Conservation (phyloP, 2,797 vertebrate genomes). For the Myotis planiceps region DNA sequence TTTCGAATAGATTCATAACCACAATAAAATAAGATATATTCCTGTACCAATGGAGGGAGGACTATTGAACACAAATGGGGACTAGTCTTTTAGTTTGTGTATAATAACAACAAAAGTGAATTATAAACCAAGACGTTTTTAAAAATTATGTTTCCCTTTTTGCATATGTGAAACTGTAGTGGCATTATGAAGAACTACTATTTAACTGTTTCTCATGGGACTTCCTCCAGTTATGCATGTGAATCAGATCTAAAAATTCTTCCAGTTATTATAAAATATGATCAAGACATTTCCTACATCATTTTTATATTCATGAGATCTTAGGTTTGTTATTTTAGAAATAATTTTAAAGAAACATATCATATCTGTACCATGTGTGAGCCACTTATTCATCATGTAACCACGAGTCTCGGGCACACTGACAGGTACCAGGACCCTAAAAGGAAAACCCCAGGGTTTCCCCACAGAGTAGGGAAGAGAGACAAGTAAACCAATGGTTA, state of each 20-base stretch:
- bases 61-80: not conserved
- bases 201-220: not conserved
- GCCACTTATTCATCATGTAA: not conserved
- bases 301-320: not conserved
- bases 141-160: not conserved
- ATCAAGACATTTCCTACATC: not conserved
- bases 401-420: not conserved
- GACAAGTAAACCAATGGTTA: not conserved
- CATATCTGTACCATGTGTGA: not conserved
- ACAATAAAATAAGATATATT: not conserved
- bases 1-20: not conserved
- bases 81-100: not conserved
- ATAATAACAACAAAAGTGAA: not conserved
- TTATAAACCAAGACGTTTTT: not conserved
- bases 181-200: not conserved
- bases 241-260: not conserved
- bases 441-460: not conserved
- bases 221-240: not conserved
- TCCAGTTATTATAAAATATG: not conserved
- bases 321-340: constrained; percentile 1
- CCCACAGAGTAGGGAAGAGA: not conserved
- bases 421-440: not conserved
- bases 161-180: not conserved
- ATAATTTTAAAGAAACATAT: not conserved
- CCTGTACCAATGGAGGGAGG: too few species aligned